These are phyloP conservation scores for Sialia sialis DNA, from an alignment of 2,113 vertebrate genomes.

Conservation along the genomic window DNA sequence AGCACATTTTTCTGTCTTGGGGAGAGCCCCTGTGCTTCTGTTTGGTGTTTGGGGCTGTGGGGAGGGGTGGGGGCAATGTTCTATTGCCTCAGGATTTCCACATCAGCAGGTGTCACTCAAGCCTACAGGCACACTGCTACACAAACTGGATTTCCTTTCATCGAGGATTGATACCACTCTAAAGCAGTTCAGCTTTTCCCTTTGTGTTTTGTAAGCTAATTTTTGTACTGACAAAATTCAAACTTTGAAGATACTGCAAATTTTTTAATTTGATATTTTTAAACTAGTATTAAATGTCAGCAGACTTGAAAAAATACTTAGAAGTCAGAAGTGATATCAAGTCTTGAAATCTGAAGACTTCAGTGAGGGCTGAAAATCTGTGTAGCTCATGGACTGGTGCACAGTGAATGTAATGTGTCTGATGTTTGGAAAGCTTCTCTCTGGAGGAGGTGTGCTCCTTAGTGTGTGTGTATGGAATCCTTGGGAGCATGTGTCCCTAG, in stretches of 20 bases:
- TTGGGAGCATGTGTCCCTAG: background rate
- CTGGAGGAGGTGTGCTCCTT: background rate
- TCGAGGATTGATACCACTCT: background rate
- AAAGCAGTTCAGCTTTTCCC: background rate
- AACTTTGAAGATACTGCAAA: background rate
- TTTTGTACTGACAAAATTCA: background rate
- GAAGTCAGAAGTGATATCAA: background rate
- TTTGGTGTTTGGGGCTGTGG: background rate
- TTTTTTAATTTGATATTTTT: background rate
- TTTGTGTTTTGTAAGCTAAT: background rate
- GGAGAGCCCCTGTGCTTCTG: background rate
- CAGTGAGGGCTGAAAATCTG: background rate
- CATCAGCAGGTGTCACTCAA: background rate
- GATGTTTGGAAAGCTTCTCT: background rate
- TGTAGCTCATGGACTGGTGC: background rate
- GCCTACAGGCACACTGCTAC: background rate
- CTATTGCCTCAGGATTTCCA: background rate
- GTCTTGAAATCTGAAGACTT: background rate
- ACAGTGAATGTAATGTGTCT: background rate
- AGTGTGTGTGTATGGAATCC: background rate
- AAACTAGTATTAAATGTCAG: background rate
- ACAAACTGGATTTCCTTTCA: background rate
- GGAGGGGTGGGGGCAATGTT: background rate
- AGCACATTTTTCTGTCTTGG: accelerated
- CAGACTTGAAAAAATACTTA: background rate